A percentile compares a stretch with the other conserved stretches of the same genome.
Conservation (phyloP, 2,113 vertebrate species). For the Cryptomyrus ogoouensis region DNA sequence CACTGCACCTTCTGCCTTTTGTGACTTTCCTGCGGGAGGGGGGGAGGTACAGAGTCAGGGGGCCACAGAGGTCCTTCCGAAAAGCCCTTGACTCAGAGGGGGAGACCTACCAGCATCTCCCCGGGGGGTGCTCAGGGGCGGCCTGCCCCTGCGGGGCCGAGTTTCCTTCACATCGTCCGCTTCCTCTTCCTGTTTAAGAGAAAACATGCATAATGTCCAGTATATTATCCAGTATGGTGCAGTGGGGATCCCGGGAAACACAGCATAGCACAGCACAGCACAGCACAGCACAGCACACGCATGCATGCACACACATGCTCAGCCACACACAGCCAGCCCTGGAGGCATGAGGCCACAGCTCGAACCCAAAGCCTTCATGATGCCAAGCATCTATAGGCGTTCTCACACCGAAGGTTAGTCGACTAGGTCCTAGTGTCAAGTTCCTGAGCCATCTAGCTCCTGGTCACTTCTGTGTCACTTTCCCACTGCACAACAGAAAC, state of each 20-base stretch:
- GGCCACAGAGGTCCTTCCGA: background rate
- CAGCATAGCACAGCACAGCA: too few species aligned
- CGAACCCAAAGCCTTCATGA: background rate
- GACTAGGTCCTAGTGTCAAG: background rate
- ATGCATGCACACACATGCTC: background rate
- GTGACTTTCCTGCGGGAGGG: background rate
- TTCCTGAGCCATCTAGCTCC: background rate
- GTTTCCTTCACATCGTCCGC: slow-evolving; percentile 11
- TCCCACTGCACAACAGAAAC: background rate
- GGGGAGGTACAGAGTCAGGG: background rate
- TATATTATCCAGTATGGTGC: background rate
- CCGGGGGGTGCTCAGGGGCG: background rate
- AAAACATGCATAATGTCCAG: background rate
- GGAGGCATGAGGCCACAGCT: background rate
- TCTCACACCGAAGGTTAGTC: background rate
- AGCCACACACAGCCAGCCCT: background rate
- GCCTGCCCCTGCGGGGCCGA: background rate
- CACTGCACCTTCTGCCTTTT: background rate
- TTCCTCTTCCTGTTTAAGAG: slow-evolving; percentile 12
- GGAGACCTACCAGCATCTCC: background rate
- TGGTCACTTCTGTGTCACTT: background rate
- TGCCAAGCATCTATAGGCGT: background rate
- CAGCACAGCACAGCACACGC: too few species aligned
- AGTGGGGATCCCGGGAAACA: background rate
- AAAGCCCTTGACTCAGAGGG: background rate